Base-by-base conservation (phyloP, 2,888 invertebrate species). In the Ptilodon capucinus region DNA sequence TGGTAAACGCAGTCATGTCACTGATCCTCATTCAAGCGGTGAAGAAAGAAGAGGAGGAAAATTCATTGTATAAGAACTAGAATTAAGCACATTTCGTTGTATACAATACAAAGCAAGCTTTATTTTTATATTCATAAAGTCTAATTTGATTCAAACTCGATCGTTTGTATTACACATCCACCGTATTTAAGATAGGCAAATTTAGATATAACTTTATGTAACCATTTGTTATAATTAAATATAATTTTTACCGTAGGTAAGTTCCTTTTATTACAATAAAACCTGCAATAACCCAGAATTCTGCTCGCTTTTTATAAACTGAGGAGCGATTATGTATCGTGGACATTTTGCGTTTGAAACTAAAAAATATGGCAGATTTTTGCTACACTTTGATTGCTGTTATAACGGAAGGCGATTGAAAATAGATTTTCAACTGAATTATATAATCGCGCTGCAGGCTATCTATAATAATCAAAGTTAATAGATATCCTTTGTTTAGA, bases 1-100 rank as follows among this genome's bases (percentile, higher is more conserved):
- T 95, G 4, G 82, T 96, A 45, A 94, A 95, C 68, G 93, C 92
- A 5, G 95, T 94, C 0, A 92, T 96, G 84, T 93, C 95, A 1
- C 66, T 95, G 36, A 91, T 95, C 9, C 91, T 96, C 11, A 92
- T 94, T 8, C 94, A 95, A 79, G 96, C 95, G 1, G 91, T 96
- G 21, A 94, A 93, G 73, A 95, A 95, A 75, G 95, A 96, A 86
- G 94, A 95, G 61, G 93, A 95, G 3, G 92, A 92, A 59, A 76
- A 81, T 0, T 86, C 90, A 49, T 82, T 88, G 8, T 93, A 91
- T 64, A 93, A 66, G 45, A 47, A 46, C 21, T 46, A 48, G 28
- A 39, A 19, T 18, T 35, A 46, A 44, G 42, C 35, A 25, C 11
- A 19, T 23, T 32, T 32, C 16, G 23, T 16, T 42, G 19, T 44